A percentile compares a stretch with the other conserved stretches of the same genome.
Conservation (phyloP, 2,888 invertebrate species). For the Aethes cnicana region DNA sequence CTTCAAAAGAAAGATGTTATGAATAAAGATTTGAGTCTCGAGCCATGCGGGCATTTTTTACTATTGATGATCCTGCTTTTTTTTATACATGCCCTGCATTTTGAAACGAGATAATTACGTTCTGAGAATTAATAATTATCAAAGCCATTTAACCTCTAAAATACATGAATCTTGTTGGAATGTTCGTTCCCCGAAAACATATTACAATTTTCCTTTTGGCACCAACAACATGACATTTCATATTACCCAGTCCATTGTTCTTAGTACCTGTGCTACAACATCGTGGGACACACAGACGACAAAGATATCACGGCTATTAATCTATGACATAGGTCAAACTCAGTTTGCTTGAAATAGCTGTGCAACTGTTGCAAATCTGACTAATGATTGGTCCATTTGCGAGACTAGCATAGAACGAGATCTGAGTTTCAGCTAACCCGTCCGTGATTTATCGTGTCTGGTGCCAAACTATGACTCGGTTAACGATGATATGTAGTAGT, state of each 20-base stretch:
- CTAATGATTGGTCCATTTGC: conserved; percentile 57
- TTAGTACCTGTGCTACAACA: conserved; percentile 24
- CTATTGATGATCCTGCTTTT: not conserved
- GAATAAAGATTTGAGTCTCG: not conserved
- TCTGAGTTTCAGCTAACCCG: conserved; percentile 16
- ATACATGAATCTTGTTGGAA: conserved; percentile 12
- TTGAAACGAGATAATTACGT: not conserved
- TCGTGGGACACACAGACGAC: conserved; percentile 25
- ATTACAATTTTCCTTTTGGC: conserved; percentile 46
- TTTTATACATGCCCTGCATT: not conserved
- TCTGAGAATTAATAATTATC: conserved; percentile 16
- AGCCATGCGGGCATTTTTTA: not conserved
- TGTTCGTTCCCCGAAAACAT: conserved; percentile 16
- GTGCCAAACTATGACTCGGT: conserved; percentile 22
- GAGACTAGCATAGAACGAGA: conserved; percentile 48
- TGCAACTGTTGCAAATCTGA: conserved; percentile 68
- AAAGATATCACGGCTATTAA: conserved; percentile 36
- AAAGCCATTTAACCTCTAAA: conserved; percentile 34
- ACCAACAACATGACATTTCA: conserved; percentile 33
- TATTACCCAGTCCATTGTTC: conserved; percentile 31
- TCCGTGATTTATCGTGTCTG: conserved; percentile 26
- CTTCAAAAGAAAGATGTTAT: no score
- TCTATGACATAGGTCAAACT: conserved; percentile 41
- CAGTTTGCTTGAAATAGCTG: conserved; percentile 47
- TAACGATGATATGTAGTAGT: conserved; percentile 14